Conservation (phyloP, 2,113 vertebrate genomes). For the Pedionomus torquatus region DNA sequence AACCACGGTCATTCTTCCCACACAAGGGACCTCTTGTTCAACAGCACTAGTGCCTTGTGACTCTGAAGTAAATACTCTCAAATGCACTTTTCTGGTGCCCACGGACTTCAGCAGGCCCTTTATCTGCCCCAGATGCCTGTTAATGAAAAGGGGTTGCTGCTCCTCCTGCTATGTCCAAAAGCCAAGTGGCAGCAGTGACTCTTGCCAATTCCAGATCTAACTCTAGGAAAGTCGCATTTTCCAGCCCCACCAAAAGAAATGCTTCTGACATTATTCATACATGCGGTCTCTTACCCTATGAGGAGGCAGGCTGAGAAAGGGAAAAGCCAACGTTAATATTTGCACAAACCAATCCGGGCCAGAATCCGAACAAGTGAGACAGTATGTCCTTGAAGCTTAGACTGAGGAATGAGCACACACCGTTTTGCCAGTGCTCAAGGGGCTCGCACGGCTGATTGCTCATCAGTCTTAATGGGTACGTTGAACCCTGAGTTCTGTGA, state of each 20-base stretch:
- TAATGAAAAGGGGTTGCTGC: neutral
- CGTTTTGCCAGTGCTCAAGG: fast-evolving
- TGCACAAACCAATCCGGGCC: constrained; percentile 28
- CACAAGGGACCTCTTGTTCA: neutral
- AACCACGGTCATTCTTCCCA: neutral
- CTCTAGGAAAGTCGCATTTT: constrained; percentile 56
- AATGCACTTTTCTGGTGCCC: neutral
- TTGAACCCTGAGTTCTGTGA: neutral
- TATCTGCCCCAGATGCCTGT: neutral
- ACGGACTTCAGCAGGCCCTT: neutral
- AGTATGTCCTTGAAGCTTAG: neutral
- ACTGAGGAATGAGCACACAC: neutral
- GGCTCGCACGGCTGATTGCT: neutral
- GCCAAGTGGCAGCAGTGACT: neutral
- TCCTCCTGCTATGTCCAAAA: neutral
- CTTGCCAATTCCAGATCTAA: constrained; percentile 37
- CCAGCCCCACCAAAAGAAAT: constrained; percentile 51
- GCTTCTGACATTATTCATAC: constrained; percentile 53
- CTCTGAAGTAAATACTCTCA: neutral
- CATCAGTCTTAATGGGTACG: neutral
- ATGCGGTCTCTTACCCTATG: constrained; percentile 34
- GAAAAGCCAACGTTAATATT: constrained; percentile 57
- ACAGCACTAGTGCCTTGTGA: fast-evolving
- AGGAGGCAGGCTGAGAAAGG: constrained; percentile 8
- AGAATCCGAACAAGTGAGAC: constrained; percentile 17